Evolutionary conservation across 2,113 vertebrate genomes (phyloP).

Genomic region (Alouatta palliata): DNA sequence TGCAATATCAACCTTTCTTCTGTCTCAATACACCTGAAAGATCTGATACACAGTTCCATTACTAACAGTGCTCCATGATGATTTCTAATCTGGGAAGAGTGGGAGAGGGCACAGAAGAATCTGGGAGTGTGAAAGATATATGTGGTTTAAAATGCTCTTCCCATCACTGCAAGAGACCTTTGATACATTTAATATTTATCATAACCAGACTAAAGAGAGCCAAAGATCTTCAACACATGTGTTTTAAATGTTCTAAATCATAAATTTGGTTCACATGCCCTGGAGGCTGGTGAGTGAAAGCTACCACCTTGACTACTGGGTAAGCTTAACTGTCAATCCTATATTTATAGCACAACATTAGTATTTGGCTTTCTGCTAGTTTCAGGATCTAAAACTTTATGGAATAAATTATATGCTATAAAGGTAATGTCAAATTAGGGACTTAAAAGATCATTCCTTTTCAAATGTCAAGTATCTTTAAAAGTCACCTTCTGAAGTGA

Average conservation of each 20-base stretch:
- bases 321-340: background rate
- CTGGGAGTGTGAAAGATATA: background rate
- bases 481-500: background rate
- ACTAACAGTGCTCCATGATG: background rate
- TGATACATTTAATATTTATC: background rate
- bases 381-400: background rate
- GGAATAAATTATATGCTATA: background rate
- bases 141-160: background rate
- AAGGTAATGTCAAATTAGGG: background rate
- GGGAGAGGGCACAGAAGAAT: background rate
- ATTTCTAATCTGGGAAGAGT: background rate
- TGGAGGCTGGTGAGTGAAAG: background rate
- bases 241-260: background rate
- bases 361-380: background rate
- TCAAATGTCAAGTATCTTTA: background rate
- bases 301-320: background rate
- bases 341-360: background rate
- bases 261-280: background rate
- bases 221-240: background rate
- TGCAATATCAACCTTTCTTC: background rate
- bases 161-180: background rate
- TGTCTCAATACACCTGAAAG: background rate
- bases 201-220: background rate
- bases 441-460: background rate
- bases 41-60: background rate